Evolutionary conservation across 2,113 vertebrate species (phyloP).

Genomic region (Phylloscopus trochiloides): DNA sequence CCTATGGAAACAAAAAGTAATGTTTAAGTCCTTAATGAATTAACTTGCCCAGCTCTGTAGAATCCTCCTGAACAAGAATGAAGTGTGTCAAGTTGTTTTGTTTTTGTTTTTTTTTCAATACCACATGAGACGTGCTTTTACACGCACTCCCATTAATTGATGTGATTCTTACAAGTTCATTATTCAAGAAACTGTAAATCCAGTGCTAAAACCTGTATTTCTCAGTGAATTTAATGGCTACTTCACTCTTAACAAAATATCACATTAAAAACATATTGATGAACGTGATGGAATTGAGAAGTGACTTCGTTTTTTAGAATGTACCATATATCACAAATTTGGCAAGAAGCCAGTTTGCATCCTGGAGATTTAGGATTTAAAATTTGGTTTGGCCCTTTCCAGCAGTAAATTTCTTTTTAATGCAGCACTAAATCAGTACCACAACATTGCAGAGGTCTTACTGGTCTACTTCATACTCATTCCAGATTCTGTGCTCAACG

Average conservation of each 20-base stretch:
- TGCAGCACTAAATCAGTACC: neutral
- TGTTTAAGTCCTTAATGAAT: neutral
- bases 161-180: neutral
- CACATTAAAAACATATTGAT: neutral
- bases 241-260: neutral
- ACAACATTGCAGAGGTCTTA: neutral
- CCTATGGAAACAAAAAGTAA: neutral
- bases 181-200: neutral
- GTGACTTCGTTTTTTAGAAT: neutral
- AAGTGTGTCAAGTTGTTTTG: neutral
- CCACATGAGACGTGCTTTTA: neutral
- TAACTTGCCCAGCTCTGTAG: neutral
- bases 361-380: neutral
- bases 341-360: neutral
- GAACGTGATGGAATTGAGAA: neutral
- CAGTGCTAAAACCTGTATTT: neutral
- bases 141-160: neutral
- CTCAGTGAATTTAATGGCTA: neutral
- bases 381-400: neutral
- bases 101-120: neutral
- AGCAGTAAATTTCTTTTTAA: neutral
- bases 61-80: neutral
- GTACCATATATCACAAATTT: neutral
- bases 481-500: neutral
- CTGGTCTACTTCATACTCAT: neutral